Evolutionary conservation across 1,140 invertebrate genomes (phyloP).

Genomic region (Drosophila murphyi): DNA sequence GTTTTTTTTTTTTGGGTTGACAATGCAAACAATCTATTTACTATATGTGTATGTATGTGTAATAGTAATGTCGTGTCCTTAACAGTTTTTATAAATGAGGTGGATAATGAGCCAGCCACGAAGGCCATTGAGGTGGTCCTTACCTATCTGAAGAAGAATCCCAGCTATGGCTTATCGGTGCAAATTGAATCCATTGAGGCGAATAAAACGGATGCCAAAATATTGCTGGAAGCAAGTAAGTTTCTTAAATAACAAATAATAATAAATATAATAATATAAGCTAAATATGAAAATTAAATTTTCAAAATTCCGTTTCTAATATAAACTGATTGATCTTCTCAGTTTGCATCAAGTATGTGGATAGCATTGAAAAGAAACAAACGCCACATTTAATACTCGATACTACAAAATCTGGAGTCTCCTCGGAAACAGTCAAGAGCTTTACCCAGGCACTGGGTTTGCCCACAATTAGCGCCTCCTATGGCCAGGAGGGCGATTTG

Average conservation of each 20-base stretch:
- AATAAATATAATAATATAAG: too few relatives aligned
- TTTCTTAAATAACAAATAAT: not conserved
- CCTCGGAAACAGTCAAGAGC: slow-evolving; percentile 93
- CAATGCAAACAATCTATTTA: slow-evolving; percentile 11
- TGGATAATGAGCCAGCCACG: slow-evolving; percentile 88
- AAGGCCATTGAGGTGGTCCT: slow-evolving; percentile 89
- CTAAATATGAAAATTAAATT: too few relatives aligned
- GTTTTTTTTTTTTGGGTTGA: slow-evolving; percentile 14
- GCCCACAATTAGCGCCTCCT: slow-evolving; percentile 93
- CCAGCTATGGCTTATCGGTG: slow-evolving; percentile 87
- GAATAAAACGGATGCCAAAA: slow-evolving; percentile 88
- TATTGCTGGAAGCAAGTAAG: slow-evolving; percentile 88
- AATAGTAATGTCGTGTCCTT: slow-evolving; percentile 38
- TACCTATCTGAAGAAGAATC: slow-evolving; percentile 88
- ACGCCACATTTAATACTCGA: slow-evolving; percentile 92
- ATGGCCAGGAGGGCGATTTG: slow-evolving; percentile 92
- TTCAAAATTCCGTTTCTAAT: too few relatives aligned
- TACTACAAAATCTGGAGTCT: slow-evolving; percentile 90
- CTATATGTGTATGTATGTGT: not conserved
- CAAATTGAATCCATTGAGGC: slow-evolving; percentile 87
- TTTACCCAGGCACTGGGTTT: slow-evolving; percentile 91
- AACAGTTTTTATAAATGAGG: slow-evolving; percentile 90
- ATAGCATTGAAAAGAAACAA: slow-evolving; percentile 86
- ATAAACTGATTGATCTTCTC: not conserved
- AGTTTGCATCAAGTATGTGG: slow-evolving; percentile 90